Base-by-base conservation (phyloP, 2,797 vertebrate genomes). In the Silurus lanzhouensis region DNA sequence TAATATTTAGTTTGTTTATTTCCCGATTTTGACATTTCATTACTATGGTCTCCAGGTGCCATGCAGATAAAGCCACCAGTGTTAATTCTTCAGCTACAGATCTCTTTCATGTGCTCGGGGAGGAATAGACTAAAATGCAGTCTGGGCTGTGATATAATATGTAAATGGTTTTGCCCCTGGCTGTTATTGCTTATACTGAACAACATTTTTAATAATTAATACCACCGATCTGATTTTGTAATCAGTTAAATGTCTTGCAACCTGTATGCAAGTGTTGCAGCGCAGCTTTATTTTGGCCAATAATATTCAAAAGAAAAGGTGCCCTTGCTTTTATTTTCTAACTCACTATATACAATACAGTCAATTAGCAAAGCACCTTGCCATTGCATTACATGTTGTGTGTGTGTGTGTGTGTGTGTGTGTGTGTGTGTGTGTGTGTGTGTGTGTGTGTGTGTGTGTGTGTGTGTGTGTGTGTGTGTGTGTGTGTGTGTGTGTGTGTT, bases 401-500 rank as follows among this genome's bases (percentile, higher is more conserved):
- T 75, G 55, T 83, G 61, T 52, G 20, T 14, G 20, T 86, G 81
- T 22, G 83, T 87, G 91, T 83, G 88, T 74, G 31, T 74, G 52
- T 84, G 58, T 74, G 79, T 88, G 89, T 87, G 87, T 88, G 92
- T 87, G 91, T 85, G 88, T 66, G 44, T 72, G 48, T 80, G 58
- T 75, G 82, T 88, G 89, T 87, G 87, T 52, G 20, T 14, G 20
- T 86, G 81, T 22, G 83, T 87, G 91, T 83, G 88, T 74, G 31
- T 74, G 52, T 84, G 58, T 74, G 79, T 88, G 89, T 87, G 87
- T 88, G 92, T 87, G 91, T 85, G 88, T 66, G 44, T 72, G 48
- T 80, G 58, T 75, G 82, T 88, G 89, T 87, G 87, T 88, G 71
- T 92, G 90, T 92, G 92, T 93, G 92, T 90, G 92, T 94, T 94